Evolutionary conservation across 2,888 invertebrate genomes (phyloP), one percentile per base, ranked within the genome.

Genomic region (Lycaena phlaeas): DNA sequence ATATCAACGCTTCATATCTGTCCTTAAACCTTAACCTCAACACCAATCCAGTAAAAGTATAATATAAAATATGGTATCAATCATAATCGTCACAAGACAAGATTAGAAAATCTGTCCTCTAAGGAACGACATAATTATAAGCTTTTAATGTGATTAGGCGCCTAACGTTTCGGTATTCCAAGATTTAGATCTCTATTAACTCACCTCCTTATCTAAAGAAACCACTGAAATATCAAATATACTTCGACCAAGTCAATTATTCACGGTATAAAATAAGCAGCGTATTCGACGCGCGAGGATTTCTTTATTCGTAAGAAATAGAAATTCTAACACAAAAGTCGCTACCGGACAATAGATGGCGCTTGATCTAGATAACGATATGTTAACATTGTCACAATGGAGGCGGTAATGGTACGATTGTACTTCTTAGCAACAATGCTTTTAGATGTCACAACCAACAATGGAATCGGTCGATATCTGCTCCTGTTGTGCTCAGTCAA

Each of bases 331-430:
- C 63, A 71, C 67, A 75, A 74, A 72, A 77, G 74, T 76, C 64
- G 64, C 60, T 57, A 53, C 51, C 53, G 74, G 76, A 81, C 82
- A 82, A 82, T 77, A 82, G 82, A 81, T 82, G 82, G 77, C 78
- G 79, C 70, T 77, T 74, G 79, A 82, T 82, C 78, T 68, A 72
- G 81, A 81, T 82, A 82, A 79, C 74, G 79, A 81, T 79, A 81
- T 81, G 81, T 82, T 81, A 81, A 79, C 79, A 78, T 76, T 72
- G 79, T 79, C 76, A 82, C 81, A 82, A 81, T 77, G 72, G 77
- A 67, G 65, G 56, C 72, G 68, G 79, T 82, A 82, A 82, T 82
- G 78, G 79, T 61, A 69, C 76, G 78, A 79, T 78, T 81, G 78
- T 79, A 68, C 72, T 69, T 65, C 39, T 65, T 68, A 67, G 69